A percentile compares a stretch with the other conserved stretches of the same genome.
Evolutionary conservation across 2,113 vertebrate species (phyloP).

Genomic region (Scomber colias): DNA sequence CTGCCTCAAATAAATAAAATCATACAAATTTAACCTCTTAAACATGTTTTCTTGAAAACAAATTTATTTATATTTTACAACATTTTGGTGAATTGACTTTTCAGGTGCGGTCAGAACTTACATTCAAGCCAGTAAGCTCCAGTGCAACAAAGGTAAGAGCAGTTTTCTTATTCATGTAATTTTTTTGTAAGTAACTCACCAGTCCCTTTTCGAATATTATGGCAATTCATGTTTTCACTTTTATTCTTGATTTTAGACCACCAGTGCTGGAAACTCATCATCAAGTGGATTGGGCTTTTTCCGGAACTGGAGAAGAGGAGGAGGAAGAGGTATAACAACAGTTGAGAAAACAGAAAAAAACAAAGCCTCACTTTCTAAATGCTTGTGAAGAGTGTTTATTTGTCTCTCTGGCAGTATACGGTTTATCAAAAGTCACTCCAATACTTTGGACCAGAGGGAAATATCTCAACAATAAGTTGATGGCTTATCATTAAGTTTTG

Average conservation of each 20-base stretch:
- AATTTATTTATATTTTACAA: not conserved
- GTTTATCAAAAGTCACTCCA: too few species aligned
- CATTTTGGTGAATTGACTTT: not conserved
- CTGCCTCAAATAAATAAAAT: too few species aligned
- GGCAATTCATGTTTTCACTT: not conserved
- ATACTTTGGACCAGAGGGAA: too few species aligned
- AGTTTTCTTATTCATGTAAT: not conserved
- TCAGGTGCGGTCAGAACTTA: constrained; percentile 40
- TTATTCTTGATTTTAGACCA: constrained; percentile 51
- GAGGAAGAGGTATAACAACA: constrained; percentile 48
- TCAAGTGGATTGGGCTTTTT: constrained; percentile 47
- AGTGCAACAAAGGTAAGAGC: constrained; percentile 34
- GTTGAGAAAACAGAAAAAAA: not conserved
- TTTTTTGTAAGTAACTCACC: not conserved
- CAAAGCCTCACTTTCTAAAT: not conserved
- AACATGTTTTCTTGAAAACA: not conserved
- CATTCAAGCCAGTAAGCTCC: not conserved
- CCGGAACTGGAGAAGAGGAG: not conserved
- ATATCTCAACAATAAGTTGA: too few species aligned
- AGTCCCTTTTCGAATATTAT: not conserved
- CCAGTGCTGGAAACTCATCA: constrained; percentile 29
- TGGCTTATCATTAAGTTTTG: too few species aligned
- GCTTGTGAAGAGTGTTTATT: not conserved
- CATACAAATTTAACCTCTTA: not conserved
- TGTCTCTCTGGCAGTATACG: not conserved